Conservation (phyloP, 2,797 vertebrate species). For the Eulemur rubriventer region DNA sequence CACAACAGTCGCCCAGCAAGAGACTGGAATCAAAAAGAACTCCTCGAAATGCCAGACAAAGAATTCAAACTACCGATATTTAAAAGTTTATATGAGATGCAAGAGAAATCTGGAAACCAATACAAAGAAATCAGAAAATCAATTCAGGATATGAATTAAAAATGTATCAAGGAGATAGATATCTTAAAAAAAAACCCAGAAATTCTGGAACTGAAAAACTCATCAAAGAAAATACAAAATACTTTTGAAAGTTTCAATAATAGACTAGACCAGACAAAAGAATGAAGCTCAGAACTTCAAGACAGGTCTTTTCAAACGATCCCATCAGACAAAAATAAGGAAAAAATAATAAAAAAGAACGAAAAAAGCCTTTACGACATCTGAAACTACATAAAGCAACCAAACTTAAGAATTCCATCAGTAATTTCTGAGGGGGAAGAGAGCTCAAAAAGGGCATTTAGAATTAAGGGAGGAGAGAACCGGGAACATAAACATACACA, state of each 20-base stretch:
- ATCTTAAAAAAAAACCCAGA: background rate
- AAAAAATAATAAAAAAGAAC: background rate
- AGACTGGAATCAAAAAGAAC: background rate
- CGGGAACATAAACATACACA: background rate
- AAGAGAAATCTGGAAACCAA: background rate
- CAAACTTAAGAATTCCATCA: background rate
- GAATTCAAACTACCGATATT: background rate
- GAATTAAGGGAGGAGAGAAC: background rate
- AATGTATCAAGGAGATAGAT: background rate
- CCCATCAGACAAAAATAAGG: background rate
- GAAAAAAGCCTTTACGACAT: background rate
- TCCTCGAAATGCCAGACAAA: background rate
- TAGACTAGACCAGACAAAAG: background rate
- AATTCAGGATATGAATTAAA: background rate
- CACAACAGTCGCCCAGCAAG: background rate
- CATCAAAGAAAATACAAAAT: background rate
- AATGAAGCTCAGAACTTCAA: background rate
- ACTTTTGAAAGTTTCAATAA: background rate
- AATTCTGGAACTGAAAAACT: background rate
- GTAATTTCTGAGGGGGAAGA: background rate
- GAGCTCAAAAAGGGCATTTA: background rate
- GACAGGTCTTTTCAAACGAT: background rate
- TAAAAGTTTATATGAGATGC: background rate
- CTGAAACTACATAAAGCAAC: background rate
- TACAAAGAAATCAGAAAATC: background rate